Conservation (phyloP, 92 coral and sea anemone genomes). For the Chrysogorgia sp. region DNA sequence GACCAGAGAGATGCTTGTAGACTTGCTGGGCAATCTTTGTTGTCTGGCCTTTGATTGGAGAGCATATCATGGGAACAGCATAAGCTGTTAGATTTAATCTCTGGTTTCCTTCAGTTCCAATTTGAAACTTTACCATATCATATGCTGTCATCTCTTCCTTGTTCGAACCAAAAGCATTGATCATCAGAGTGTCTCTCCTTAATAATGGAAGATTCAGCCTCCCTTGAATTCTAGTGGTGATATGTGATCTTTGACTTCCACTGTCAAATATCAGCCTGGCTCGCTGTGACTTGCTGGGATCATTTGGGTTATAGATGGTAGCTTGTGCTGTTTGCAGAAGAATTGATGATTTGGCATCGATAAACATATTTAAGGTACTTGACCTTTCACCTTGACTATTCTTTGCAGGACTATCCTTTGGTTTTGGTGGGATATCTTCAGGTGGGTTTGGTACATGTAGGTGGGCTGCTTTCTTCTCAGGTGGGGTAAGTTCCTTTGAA, state of each 20-base stretch:
- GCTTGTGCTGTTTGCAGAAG: too few species aligned
- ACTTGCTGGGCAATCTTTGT: background rate
- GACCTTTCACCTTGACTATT: too few species aligned
- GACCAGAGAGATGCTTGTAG: slow-evolving; percentile 7
- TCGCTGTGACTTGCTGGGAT: background rate
- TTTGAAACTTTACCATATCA: background rate
- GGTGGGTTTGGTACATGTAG: background rate
- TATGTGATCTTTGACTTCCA: slow-evolving; percentile 4
- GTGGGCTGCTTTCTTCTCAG: background rate
- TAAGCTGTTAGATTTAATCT: too few species aligned
- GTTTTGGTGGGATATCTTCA: background rate
- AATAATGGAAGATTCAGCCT: background rate
- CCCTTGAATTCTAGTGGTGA: background rate
- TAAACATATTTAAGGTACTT: background rate
- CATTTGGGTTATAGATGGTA: slow-evolving; percentile 3
- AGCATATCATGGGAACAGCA: background rate
- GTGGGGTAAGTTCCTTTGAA: background rate
- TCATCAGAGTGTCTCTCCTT: background rate
- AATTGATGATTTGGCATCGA: too few species aligned
- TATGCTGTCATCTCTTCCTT: background rate
- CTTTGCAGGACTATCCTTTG: background rate
- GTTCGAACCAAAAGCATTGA: slow-evolving; percentile 6
- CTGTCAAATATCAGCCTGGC: slow-evolving; percentile 6
- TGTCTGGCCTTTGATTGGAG: background rate
- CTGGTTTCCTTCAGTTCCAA: background rate